Percentiles rank a stretch among this genome's conserved stretches.
Conservation (phyloP, 2,888 invertebrate species). For the Ormyrus thymus region DNA sequence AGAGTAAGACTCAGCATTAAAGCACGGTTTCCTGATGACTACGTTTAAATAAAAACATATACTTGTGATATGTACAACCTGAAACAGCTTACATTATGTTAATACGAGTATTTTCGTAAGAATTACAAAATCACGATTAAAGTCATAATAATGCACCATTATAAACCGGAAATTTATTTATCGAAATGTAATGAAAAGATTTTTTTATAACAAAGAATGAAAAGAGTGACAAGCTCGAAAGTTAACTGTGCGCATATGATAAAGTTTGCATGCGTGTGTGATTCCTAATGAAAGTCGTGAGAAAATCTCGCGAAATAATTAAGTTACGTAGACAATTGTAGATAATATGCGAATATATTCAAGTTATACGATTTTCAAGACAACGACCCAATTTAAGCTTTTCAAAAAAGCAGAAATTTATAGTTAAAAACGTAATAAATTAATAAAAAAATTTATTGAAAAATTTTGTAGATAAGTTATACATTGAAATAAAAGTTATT, state of each 20-base stretch:
- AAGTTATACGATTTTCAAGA: neutral
- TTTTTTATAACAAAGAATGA: neutral
- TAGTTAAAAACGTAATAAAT: neutral
- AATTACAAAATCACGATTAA: neutral
- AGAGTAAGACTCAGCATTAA: too few relatives aligned
- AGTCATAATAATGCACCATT: conserved; percentile 22
- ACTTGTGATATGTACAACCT: too few relatives aligned
- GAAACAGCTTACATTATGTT: too few relatives aligned
- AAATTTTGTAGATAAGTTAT: conserved; percentile 16
- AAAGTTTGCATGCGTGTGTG: neutral
- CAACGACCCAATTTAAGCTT: neutral
- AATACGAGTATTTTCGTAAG: neutral
- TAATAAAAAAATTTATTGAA: neutral
- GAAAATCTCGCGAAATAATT: conserved; percentile 28
- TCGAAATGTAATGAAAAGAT: conserved; percentile 4
- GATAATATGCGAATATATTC: conserved; percentile 36
- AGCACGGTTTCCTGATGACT: too few relatives aligned
- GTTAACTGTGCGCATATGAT: conserved; percentile 1
- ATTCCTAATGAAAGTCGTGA: conserved; percentile 38
- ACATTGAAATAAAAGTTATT: conserved; percentile 8
- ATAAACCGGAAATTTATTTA: neutral
- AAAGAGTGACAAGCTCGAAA: conserved; percentile 4
- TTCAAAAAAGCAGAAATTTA: neutral
- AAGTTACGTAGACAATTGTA: conserved; percentile 43
- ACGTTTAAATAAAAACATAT: too few relatives aligned